Conservation (phyloP, 2,888 invertebrate species). For the Trichopria drosophilae region DNA sequence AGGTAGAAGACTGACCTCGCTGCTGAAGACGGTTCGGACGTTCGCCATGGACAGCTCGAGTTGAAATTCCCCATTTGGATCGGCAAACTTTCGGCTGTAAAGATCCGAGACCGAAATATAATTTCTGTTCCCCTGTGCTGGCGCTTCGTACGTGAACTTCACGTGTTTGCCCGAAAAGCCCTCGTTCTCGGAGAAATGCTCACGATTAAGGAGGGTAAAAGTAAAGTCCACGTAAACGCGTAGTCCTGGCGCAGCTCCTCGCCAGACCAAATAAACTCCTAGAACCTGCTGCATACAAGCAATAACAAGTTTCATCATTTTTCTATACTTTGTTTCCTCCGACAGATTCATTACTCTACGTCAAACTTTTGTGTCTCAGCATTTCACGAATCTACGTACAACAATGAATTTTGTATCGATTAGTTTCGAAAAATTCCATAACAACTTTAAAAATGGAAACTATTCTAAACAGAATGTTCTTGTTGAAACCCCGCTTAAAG, state of each 20-base stretch:
- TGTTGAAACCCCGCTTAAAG: too few species aligned
- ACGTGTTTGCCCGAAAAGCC: conserved; percentile 77
- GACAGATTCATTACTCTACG: too few species aligned
- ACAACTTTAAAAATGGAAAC: too few species aligned
- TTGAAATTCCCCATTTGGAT: conserved; percentile 79
- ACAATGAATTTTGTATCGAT: too few species aligned
- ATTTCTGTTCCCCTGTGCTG: conserved; percentile 74
- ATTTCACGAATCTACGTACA: too few species aligned
- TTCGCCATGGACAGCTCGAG: conserved; percentile 78
- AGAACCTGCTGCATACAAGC: conserved; percentile 60
- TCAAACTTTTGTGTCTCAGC: too few species aligned
- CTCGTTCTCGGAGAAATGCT: conserved; percentile 82
- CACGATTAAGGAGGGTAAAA: conserved; percentile 77
- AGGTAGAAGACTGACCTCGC: conserved; percentile 61
- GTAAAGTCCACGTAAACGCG: conserved; percentile 79
- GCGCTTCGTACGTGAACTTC: conserved; percentile 69
- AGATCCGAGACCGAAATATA: conserved; percentile 74
- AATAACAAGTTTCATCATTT: background rate
- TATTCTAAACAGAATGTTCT: too few species aligned
- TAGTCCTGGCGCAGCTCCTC: conserved; percentile 75
- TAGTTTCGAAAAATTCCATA: too few species aligned
- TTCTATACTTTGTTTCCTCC: too few species aligned
- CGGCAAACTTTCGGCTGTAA: conserved; percentile 72
- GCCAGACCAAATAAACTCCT: conserved; percentile 78
- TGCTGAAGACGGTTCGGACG: conserved; percentile 74